Conservation (phyloP, 2,797 vertebrate genomes). For the Sternarchorhynchus goeldii region DNA sequence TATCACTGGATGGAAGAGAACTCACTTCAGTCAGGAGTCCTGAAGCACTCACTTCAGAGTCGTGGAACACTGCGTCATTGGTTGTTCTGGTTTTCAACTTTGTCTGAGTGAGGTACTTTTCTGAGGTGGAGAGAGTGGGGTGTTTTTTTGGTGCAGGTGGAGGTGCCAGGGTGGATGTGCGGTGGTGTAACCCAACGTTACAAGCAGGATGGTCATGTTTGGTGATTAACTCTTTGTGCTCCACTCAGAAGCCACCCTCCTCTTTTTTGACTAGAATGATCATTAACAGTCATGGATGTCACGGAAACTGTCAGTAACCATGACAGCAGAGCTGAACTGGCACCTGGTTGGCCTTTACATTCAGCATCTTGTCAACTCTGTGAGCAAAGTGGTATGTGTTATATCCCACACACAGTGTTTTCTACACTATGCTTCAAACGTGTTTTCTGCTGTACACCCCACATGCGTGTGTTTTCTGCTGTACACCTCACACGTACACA, state of each 20-base stretch:
- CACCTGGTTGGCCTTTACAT: slow-evolving; percentile 44
- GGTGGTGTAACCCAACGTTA: too few relatives aligned
- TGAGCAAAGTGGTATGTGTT: slow-evolving; percentile 49
- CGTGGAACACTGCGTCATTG: too few relatives aligned
- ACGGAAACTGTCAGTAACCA: slow-evolving; percentile 34
- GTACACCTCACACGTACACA: too few relatives aligned
- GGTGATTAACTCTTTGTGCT: not conserved
- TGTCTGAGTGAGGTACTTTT: too few relatives aligned
- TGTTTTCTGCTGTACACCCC: too few relatives aligned
- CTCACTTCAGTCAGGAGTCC: too few relatives aligned
- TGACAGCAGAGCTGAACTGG: slow-evolving; percentile 18
- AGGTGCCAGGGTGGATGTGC: not conserved
- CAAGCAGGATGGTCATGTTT: not conserved
- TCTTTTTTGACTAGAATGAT: not conserved
- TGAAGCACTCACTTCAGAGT: too few relatives aligned
- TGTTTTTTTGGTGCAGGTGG: not conserved
- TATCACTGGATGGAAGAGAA: not conserved
- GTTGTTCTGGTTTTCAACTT: too few relatives aligned
- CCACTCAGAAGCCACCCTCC: not conserved
- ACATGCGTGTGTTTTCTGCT: too few relatives aligned
- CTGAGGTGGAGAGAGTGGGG: too few relatives aligned
- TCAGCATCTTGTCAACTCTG: slow-evolving; percentile 48
- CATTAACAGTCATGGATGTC: not conserved
- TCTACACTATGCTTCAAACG: too few relatives aligned
- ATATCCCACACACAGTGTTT: too few relatives aligned